Percentiles rank a stretch among this genome's conserved stretches.
Evolutionary conservation across 2,797 vertebrate species (phyloP).

Genomic region (Semotilus atromaculatus): DNA sequence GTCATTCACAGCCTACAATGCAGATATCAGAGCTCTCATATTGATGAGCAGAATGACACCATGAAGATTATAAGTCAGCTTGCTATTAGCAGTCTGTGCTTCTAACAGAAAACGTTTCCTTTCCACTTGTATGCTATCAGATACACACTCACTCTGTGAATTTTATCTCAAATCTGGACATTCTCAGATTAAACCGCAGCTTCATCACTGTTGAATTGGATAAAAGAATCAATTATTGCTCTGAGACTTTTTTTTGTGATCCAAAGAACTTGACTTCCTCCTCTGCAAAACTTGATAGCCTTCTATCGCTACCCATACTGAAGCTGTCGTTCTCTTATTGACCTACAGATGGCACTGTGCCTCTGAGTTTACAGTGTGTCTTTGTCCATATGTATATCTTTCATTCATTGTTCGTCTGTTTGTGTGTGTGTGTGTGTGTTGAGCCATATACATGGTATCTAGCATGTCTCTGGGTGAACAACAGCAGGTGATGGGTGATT

Average conservation of each 20-base stretch:
- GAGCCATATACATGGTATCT: slow-evolving; percentile 13
- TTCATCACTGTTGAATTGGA: slow-evolving; percentile 11
- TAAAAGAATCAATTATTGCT: slow-evolving; percentile 29
- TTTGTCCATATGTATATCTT: slow-evolving; percentile 5
- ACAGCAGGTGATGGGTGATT: slow-evolving; percentile 33
- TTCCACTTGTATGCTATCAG: slow-evolving; percentile 10
- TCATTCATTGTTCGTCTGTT: slow-evolving; percentile 1
- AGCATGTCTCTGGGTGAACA: slow-evolving; percentile 38
- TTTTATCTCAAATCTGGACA: slow-evolving; percentile 19
- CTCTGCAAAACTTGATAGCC: slow-evolving; percentile 4
- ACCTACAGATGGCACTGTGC: slow-evolving; percentile 56
- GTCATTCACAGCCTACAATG: neutral
- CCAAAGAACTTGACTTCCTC: neutral
- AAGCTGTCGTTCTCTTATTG: neutral
- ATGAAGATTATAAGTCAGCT: slow-evolving; percentile 23
- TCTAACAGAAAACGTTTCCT: slow-evolving; percentile 14
- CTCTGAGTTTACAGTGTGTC: slow-evolving; percentile 18
- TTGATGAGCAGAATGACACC: slow-evolving; percentile 29
- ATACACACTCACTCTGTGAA: slow-evolving; percentile 12
- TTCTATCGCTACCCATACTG: neutral
- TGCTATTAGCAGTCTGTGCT: slow-evolving; percentile 24
- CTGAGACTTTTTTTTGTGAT: neutral
- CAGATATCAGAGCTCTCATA: slow-evolving; percentile 13
- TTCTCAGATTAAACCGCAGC: slow-evolving; percentile 14
- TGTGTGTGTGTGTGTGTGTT: neutral